A percentile compares a stretch with the other conserved stretches of the same genome.
Conservation (phyloP, 2,113 vertebrate genomes). For the Protobothrops mucrosquamatus region DNA sequence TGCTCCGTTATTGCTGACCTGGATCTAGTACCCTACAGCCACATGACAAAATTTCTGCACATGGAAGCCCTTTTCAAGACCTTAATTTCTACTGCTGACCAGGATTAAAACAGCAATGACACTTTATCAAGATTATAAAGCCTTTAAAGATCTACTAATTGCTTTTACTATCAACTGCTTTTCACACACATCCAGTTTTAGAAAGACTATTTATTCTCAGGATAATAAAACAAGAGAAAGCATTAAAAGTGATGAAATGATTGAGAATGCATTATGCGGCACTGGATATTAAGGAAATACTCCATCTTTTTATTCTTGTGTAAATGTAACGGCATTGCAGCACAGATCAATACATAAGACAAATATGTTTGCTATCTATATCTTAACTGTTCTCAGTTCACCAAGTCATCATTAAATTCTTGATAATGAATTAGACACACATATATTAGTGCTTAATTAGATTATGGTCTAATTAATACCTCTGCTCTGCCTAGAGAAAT, state of each 20-base stretch:
- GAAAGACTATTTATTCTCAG: background rate
- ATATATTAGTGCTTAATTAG: slow-evolving; percentile 10
- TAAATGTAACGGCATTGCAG: background rate
- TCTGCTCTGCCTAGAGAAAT: background rate
- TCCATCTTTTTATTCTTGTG: background rate
- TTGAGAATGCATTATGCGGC: background rate
- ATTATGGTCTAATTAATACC: background rate
- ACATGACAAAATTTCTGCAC: background rate
- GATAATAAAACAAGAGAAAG: slow-evolving; percentile 5
- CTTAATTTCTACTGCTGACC: background rate
- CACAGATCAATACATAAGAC: background rate
- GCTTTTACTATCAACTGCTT: background rate
- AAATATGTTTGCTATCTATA: background rate
- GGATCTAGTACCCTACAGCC: background rate
- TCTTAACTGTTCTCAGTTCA: slow-evolving; percentile 1
- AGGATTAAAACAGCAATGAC: background rate
- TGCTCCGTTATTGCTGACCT: no score
- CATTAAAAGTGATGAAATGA: slow-evolving; percentile 6
- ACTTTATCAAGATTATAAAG: background rate
- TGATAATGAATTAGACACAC: background rate
- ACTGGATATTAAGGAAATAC: background rate
- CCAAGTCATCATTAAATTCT: slow-evolving; percentile 11
- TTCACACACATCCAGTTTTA: background rate
- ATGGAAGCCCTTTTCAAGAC: background rate
- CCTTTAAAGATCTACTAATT: background rate